Conservation (phyloP, 2,797 vertebrate genomes). For the Scyliorhinus canicula region DNA sequence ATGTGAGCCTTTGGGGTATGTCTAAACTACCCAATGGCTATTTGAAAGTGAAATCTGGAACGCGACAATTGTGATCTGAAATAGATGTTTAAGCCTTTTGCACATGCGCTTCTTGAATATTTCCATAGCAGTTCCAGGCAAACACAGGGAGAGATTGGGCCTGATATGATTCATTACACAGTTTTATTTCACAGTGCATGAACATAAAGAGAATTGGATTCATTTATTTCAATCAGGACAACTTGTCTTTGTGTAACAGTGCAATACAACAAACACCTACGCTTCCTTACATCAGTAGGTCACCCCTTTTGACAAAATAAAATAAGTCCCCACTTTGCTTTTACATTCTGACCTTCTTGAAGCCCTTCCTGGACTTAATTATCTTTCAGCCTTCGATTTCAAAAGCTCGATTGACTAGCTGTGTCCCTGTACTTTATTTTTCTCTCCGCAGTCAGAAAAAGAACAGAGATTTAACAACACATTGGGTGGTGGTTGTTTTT, state of each 20-base stretch:
- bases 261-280: background rate
- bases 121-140: background rate
- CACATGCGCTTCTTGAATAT: background rate
- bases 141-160: background rate
- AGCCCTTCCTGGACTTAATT: background rate
- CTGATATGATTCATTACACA: background rate
- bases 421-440: background rate
- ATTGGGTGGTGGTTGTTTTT: background rate
- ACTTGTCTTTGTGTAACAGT: slow-evolving; percentile 26
- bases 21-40: background rate
- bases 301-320: background rate
- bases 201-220: slow-evolving; percentile 7
- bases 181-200: slow-evolving; percentile 30
- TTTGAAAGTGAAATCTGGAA: background rate
- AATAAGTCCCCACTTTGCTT: background rate
- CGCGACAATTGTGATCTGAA: background rate
- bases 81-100: slow-evolving; percentile 15
- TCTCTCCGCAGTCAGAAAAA: background rate
- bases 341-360: background rate
- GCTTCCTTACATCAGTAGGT: background rate
- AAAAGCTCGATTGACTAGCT: background rate
- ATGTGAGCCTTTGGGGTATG: background rate
- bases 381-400: background rate
- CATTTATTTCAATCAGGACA: slow-evolving; percentile 10
- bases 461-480: background rate